A percentile compares a stretch with the other conserved stretches of the same genome.
Evolutionary conservation across 2,888 invertebrate genomes (phyloP).

Genomic region (Drymonia ruficornis): DNA sequence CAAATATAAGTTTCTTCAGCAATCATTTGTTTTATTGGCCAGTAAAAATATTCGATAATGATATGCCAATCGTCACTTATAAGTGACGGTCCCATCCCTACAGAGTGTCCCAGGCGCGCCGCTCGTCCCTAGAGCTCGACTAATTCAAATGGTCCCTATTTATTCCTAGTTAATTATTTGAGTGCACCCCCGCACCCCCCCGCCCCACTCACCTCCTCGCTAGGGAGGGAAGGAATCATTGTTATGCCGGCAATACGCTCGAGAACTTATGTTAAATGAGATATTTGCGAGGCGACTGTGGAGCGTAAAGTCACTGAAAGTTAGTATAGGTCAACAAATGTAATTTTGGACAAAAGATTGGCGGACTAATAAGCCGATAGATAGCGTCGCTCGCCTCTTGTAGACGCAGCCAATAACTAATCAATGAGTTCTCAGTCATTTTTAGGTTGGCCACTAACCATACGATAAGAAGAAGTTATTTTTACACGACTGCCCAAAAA

Average conservation of each 20-base stretch:
- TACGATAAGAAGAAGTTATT: no score
- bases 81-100: not conserved
- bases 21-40: no score
- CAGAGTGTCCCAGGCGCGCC: constrained; percentile 10
- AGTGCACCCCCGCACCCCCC: constrained; percentile 33
- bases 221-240: constrained; percentile 28
- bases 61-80: not conserved
- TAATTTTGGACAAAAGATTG: no score
- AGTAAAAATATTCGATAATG: not conserved
- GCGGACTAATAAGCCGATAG: no score
- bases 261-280: not conserved
- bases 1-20: no score
- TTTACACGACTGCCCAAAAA: no score
- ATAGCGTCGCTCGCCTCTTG: no score
- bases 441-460: no score
- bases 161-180: constrained; percentile 57
- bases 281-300: not conserved
- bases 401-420: no score
- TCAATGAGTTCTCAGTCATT: no score
- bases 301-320: no score
- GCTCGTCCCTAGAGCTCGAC: constrained; percentile 38
- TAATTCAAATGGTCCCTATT: constrained; percentile 48
- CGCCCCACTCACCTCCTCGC: not conserved
- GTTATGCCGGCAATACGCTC: constrained; percentile 22
- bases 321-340: no score